These are phyloP conservation scores for Ifrita kowaldi DNA, from an alignment of 2,113 vertebrate species.

Conservation along the genomic window DNA sequence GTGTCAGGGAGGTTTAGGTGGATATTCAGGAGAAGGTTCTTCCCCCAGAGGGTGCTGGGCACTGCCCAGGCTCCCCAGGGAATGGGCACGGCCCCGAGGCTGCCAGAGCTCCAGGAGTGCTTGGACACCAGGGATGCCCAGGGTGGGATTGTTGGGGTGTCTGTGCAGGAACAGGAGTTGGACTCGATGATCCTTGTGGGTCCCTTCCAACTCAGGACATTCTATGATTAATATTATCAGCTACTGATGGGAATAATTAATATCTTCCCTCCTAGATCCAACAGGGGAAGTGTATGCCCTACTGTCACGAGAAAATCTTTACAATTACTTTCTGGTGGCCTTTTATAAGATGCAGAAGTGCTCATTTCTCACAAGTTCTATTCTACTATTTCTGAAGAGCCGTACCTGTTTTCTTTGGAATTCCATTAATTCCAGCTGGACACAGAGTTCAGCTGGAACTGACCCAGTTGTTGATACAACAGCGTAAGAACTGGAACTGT, in stretches of 20 bases:
- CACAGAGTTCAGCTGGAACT: not conserved
- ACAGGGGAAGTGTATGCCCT: not conserved
- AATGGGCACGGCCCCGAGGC: not conserved
- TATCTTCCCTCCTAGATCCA: not conserved
- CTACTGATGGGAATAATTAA: not conserved
- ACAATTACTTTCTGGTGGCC: not conserved
- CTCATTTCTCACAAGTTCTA: not conserved
- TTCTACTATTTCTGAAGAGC: not conserved
- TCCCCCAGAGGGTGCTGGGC: not conserved
- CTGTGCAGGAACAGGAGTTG: fast-evolving
- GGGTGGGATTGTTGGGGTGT: not conserved
- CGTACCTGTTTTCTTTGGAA: not conserved
- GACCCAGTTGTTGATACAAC: not conserved
- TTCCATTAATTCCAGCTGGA: not conserved
- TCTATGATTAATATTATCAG: not conserved
- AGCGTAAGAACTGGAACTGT: not conserved
- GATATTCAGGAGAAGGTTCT: not conserved
- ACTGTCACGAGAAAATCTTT: not conserved
- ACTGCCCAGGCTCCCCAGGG: not conserved
- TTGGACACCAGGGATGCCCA: not conserved
- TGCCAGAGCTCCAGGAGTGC: not conserved
- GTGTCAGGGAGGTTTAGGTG: fast-evolving
- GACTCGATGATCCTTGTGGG: fast-evolving
- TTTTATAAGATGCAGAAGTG: not conserved
- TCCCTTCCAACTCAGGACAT: not conserved